Conservation (phyloP, 2,113 vertebrate species). For the Drymodes brunneopygia region DNA sequence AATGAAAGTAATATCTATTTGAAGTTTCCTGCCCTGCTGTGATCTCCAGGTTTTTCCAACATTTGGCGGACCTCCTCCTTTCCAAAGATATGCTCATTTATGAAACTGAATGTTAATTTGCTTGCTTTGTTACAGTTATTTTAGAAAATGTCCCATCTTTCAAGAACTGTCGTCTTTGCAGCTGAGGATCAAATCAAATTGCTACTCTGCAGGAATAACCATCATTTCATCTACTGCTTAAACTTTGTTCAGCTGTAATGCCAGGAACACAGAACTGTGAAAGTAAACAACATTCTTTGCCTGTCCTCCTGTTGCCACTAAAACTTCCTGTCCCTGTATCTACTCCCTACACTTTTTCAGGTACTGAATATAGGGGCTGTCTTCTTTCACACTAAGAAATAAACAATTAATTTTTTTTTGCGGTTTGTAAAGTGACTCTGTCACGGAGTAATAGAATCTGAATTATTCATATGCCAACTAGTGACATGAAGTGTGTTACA, state of each 20-base stretch:
- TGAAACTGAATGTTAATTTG: neutral
- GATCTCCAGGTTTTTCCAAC: neutral
- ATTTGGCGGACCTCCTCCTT: neutral
- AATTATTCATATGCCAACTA: constrained; percentile 1
- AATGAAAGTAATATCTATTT: neutral
- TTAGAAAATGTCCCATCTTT: neutral
- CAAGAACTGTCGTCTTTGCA: neutral
- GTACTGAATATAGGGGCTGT: neutral
- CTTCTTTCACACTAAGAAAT: neutral
- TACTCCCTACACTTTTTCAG: neutral
- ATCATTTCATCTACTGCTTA: neutral
- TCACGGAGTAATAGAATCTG: constrained; percentile 7
- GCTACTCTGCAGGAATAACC: neutral
- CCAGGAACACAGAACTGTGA: neutral
- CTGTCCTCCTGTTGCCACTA: neutral
- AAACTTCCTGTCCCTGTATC: neutral
- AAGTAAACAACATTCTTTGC: neutral
- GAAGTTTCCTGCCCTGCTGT: neutral
- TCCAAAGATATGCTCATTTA: neutral
- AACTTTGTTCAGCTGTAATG: neutral
- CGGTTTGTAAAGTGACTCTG: neutral
- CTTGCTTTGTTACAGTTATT: neutral
- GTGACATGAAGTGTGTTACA: neutral
- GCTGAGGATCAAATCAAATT: neutral
- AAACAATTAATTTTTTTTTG: neutral